These are phyloP conservation scores for Probosciger aterrimus DNA, from an alignment of 2,113 vertebrate genomes.

Conservation along the genomic window DNA sequence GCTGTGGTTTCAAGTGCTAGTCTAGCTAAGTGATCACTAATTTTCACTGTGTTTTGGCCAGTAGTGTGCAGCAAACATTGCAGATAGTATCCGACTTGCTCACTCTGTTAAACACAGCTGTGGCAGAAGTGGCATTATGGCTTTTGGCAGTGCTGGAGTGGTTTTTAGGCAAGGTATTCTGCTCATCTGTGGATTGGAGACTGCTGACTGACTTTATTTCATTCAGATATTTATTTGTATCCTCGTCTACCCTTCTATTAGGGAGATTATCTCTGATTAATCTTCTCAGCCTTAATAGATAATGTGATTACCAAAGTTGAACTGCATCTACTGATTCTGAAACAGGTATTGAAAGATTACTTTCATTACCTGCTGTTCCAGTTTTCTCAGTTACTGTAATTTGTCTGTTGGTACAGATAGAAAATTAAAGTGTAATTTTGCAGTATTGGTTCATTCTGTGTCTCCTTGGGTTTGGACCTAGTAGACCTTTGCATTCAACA, in stretches of 20 bases:
- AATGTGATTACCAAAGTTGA: neutral
- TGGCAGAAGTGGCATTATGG: neutral
- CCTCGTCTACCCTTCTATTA: neutral
- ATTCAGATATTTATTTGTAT: neutral
- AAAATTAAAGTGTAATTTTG: constrained; percentile 34
- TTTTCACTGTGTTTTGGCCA: neutral
- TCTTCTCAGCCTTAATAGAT: neutral
- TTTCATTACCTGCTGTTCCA: constrained; percentile 35
- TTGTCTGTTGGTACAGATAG: neutral
- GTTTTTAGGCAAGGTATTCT: neutral
- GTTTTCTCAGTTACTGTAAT: neutral
- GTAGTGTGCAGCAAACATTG: neutral
- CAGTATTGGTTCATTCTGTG: neutral
- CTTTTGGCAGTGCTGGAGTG: neutral
- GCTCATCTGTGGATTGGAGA: neutral
- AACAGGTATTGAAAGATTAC: constrained; percentile 15
- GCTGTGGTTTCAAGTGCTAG: neutral
- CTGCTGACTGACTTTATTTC: neutral
- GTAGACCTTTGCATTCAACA: neutral
- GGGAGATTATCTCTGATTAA: neutral
- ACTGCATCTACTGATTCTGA: neutral
- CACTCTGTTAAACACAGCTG: neutral
- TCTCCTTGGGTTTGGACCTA: neutral
- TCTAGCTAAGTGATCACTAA: neutral
- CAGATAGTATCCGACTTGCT: neutral